Conservation (phyloP, 2,888 invertebrate genomes). For the Lymantria monacha region DNA sequence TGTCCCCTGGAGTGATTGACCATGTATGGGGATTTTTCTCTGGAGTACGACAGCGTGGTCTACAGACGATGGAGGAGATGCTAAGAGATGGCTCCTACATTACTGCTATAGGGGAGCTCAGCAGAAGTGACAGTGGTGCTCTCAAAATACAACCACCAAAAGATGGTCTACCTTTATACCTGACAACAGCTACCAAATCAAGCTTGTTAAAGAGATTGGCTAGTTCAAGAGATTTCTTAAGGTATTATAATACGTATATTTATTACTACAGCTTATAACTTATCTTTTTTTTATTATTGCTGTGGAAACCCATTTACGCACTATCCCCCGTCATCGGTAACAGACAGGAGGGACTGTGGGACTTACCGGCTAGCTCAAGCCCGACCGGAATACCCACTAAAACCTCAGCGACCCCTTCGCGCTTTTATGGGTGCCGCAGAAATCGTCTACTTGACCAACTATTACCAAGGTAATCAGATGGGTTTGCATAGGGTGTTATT, state of each 20-base stretch:
- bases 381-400: no score
- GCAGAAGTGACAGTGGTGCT: slow-evolving; percentile 83
- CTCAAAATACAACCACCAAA: slow-evolving; percentile 88
- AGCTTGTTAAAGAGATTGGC: slow-evolving; percentile 88
- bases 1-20: slow-evolving; percentile 88
- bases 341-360: no score
- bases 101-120: slow-evolving; percentile 90
- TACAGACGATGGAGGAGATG: slow-evolving; percentile 94
- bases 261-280: not conserved
- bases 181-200: slow-evolving; percentile 90
- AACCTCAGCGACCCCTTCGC: no score
- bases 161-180: slow-evolving; percentile 87
- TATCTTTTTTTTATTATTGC: not conserved
- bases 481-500: no score
- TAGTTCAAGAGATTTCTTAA: slow-evolving; percentile 85
- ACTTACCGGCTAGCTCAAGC: no score
- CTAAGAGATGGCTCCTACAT: slow-evolving; percentile 90
- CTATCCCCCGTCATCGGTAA: no score
- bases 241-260: slow-evolving; percentile 63
- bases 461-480: no score
- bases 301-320: no score
- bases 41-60: slow-evolving; percentile 90
- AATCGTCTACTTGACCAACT: no score
- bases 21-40: slow-evolving; percentile 93
- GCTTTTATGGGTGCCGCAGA: no score